phyloP scores from a whole-genome alignment of 2,888 invertebrate genomes.

The Acronicta aceris region DNA sequence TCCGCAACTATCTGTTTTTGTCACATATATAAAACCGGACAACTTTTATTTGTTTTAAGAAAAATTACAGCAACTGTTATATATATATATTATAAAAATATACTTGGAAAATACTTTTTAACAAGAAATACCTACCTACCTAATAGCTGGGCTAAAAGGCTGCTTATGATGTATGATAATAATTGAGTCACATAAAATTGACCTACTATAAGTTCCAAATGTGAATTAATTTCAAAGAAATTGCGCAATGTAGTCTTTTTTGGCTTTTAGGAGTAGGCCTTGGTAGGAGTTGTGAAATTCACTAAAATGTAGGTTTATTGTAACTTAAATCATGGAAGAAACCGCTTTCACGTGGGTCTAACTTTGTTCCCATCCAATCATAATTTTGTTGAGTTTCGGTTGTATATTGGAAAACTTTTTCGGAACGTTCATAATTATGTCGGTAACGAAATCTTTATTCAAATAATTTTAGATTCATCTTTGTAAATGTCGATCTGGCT shows the following conservation, averaged over 20 bases:
- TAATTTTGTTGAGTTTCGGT: slow-evolving; percentile 29
- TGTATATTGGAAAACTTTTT: slow-evolving; percentile 34
- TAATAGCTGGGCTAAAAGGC: no score
- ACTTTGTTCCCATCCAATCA: slow-evolving; percentile 21
- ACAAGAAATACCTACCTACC: no score
- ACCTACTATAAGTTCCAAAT: no score
- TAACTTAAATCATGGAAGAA: slow-evolving; percentile 3
- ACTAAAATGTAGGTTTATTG: neutral
- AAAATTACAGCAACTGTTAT: neutral
- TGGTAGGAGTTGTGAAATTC: neutral
- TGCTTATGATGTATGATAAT: no score
- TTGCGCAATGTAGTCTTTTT: no score
- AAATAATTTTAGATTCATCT: slow-evolving; percentile 18
- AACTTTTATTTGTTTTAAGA: slow-evolving; percentile 4
- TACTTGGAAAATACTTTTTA: neutral
- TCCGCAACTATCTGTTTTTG: slow-evolving; percentile 23
- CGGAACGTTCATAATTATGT: slow-evolving; percentile 20
- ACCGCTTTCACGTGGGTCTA: neutral
- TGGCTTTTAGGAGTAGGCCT: no score
- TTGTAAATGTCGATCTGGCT: slow-evolving; percentile 13
- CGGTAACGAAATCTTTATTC: slow-evolving; percentile 16
- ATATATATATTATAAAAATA: neutral
- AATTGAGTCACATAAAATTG: no score
- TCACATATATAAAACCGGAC: slow-evolving; percentile 7
- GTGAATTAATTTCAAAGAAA: no score